Evolutionary conservation across 2,113 vertebrate genomes (phyloP).

Genomic region (Rhegmatorhina hoffmannsi): DNA sequence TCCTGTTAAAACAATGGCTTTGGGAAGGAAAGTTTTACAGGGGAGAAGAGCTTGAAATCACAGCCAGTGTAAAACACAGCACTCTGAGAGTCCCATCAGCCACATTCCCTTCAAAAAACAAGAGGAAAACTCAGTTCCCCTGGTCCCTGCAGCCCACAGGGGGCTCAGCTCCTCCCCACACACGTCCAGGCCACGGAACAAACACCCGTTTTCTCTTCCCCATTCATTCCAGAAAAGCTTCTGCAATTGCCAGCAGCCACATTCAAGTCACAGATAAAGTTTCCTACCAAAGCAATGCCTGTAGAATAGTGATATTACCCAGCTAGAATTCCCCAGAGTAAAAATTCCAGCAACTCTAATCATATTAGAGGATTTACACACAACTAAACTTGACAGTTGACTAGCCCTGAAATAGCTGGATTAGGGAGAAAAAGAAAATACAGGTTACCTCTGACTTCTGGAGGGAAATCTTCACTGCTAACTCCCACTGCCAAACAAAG

Average conservation of each 20-base stretch:
- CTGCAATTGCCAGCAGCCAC: neutral
- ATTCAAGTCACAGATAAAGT: neutral
- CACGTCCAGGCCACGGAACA: neutral
- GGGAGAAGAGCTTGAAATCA: neutral
- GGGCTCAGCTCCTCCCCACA: neutral
- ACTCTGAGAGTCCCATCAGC: neutral
- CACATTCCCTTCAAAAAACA: neutral
- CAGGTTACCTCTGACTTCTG: neutral
- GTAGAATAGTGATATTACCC: neutral
- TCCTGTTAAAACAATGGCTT: neutral
- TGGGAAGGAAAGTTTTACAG: neutral
- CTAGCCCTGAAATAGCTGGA: conserved; percentile 23
- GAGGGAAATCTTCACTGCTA: neutral
- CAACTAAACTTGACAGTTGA: conserved; percentile 42
- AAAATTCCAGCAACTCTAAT: conserved; percentile 44
- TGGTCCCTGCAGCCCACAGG: neutral
- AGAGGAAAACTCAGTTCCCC: neutral
- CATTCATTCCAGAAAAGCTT: neutral
- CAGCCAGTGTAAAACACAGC: neutral
- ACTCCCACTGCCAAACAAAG: neutral
- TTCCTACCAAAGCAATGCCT: neutral
- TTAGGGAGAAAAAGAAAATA: conserved; percentile 11
- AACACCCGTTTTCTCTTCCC: neutral
- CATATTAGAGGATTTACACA: conserved; percentile 27
- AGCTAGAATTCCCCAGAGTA: conserved; percentile 11